Conservation (phyloP, 2,113 vertebrate species). For the Campylorhamphus procurvoides region DNA sequence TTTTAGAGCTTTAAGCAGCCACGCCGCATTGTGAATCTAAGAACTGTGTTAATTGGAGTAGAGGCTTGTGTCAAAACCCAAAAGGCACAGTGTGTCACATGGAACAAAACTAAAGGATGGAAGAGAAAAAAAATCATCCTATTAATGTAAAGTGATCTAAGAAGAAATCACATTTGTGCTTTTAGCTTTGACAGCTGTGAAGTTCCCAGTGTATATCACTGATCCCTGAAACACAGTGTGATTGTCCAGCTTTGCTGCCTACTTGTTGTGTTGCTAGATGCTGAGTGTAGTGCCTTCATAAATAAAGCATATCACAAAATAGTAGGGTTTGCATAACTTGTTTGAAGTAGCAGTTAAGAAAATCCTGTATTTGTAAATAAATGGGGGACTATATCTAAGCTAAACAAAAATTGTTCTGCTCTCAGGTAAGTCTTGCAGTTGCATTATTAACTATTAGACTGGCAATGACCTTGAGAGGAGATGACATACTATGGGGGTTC, state of each 20-base stretch:
- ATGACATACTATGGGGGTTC: background rate
- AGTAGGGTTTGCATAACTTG: background rate
- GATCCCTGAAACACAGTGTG: background rate
- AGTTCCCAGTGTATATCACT: background rate
- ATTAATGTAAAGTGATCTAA: background rate
- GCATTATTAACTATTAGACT: background rate
- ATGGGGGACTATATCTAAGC: background rate
- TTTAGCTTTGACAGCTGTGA: background rate
- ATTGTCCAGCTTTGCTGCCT: background rate
- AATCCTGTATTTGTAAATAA: background rate
- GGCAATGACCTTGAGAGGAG: background rate
- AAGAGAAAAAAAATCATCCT: background rate
- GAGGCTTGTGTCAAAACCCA: background rate
- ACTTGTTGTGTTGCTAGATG: background rate
- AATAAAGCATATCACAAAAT: background rate
- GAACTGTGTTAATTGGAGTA: background rate
- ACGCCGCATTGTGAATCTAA: background rate
- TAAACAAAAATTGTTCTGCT: rapidly evolving
- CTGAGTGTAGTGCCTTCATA: background rate
- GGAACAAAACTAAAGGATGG: background rate
- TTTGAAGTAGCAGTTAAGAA: background rate
- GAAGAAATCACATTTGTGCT: background rate
- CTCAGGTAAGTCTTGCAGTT: background rate
- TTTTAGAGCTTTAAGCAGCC: background rate
- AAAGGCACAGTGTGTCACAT: background rate